A percentile compares a stretch with the other conserved stretches of the same genome.
Conservation (phyloP, 2,797 vertebrate species). For the Lateolabrax maculatus region DNA sequence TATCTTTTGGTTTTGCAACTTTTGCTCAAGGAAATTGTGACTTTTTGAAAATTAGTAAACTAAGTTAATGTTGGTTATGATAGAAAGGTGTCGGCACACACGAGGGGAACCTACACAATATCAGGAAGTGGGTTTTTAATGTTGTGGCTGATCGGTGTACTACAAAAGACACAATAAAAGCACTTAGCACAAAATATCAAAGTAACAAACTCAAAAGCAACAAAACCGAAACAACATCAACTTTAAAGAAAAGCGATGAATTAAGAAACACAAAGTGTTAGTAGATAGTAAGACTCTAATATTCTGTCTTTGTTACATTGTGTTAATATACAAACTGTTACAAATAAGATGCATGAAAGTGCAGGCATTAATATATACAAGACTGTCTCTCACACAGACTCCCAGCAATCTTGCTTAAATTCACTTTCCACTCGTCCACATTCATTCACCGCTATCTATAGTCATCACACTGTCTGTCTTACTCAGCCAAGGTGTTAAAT, state of each 20-base stretch:
- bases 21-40: too few species aligned
- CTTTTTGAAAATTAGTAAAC: too few species aligned
- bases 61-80: too few species aligned
- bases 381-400: neutral
- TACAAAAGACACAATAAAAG: neutral
- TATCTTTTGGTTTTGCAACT: too few species aligned
- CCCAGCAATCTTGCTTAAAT: constrained; percentile 9
- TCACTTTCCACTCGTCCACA: constrained; percentile 29
- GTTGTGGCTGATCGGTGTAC: too few species aligned
- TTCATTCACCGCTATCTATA: constrained; percentile 4
- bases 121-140: too few species aligned
- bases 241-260: too few species aligned
- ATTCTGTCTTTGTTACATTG: neutral
- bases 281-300: too few species aligned
- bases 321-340: neutral
- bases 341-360: constrained; percentile 5
- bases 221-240: too few species aligned
- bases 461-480: constrained; percentile 10
- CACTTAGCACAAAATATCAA: neutral
- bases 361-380: neutral
- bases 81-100: too few species aligned
- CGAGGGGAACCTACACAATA: too few species aligned
- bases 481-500: constrained; percentile 40
- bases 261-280: too few species aligned
- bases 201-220: neutral